Evolutionary conservation across 2,797 vertebrate species (phyloP).

Genomic region (Enteromius radiatus): DNA sequence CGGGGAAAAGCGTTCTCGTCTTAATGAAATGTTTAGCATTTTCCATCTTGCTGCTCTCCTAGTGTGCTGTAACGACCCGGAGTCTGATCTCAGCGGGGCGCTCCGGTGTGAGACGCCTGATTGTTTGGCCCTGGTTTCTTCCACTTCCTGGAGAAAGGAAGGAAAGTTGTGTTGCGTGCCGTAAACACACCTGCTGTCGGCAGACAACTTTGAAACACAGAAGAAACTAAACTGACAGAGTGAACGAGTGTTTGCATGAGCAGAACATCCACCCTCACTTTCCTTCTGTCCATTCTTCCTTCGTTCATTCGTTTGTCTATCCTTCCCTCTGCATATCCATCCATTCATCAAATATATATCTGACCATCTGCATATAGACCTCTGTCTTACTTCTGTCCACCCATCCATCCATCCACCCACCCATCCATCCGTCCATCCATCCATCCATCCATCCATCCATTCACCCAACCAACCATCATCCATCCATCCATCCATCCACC

Average conservation of each 20-base stretch:
- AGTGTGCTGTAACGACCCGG: conserved; percentile 68
- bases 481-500: no score
- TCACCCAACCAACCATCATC: no score
- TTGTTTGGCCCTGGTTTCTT: conserved; percentile 63
- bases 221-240: neutral
- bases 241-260: neutral
- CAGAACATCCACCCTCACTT: neutral
- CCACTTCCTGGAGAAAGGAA: conserved; percentile 17
- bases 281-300: neutral
- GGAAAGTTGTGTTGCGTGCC: conserved; percentile 1
- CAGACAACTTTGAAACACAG: neutral
- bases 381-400: neutral
- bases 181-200: neutral
- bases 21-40: conserved; percentile 75
- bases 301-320: neutral
- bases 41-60: conserved; percentile 72
- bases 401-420: neutral
- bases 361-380: neutral
- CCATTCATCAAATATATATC: neutral
- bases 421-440: no score
- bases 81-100: conserved; percentile 67
- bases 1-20: conserved; percentile 67
- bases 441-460: no score
- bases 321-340: neutral
- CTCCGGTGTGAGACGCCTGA: conserved; percentile 63